Evolutionary conservation across 2,113 vertebrate species (phyloP).

Genomic region (Eclectus roratus): DNA sequence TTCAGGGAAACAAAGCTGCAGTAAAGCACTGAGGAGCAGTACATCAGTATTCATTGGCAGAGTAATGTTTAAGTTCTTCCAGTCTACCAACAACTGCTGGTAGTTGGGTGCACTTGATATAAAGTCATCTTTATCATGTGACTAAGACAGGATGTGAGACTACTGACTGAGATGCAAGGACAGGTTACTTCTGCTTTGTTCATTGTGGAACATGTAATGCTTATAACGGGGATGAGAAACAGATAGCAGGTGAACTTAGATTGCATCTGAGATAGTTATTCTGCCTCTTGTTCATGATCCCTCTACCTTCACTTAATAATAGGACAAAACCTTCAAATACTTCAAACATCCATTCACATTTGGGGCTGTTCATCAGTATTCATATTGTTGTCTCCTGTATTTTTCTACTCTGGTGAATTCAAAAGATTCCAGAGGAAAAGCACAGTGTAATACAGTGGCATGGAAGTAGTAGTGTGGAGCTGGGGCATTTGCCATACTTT

Average conservation of each 20-base stretch:
- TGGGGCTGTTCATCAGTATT: neutral
- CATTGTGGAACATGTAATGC: neutral
- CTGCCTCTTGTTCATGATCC: neutral
- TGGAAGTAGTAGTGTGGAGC: neutral
- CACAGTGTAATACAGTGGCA: neutral
- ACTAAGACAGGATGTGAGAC: neutral
- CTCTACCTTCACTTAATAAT: neutral
- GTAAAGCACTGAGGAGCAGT: neutral
- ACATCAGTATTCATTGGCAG: neutral
- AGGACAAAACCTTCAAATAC: neutral
- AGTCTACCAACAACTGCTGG: neutral
- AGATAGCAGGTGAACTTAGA: accelerated
- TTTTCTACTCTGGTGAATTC: neutral
- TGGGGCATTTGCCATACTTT: neutral
- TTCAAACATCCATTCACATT: neutral
- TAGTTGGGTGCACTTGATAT: neutral
- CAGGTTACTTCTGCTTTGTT: neutral
- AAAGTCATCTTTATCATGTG: neutral
- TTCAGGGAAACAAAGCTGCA: neutral
- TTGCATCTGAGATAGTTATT: neutral
- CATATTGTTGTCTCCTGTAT: neutral
- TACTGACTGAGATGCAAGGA: neutral
- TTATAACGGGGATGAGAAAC: neutral
- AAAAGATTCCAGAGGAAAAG: neutral
- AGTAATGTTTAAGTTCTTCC: neutral